Evolutionary conservation across 2,113 vertebrate species (phyloP).

Genomic region (Saimiri boliviensis): DNA sequence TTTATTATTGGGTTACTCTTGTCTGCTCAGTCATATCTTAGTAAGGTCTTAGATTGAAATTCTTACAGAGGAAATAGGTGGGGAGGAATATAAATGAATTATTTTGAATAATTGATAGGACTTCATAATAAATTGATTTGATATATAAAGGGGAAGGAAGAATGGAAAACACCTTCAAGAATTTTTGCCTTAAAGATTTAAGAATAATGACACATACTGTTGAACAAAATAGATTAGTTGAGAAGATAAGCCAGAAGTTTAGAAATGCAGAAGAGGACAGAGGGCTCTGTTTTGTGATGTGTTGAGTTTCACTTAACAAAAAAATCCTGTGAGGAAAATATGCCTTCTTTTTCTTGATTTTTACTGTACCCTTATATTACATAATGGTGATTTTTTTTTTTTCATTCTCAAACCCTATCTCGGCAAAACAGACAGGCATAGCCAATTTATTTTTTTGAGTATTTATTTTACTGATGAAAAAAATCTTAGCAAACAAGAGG

Average conservation of each 20-base stretch:
- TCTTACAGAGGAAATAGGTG: background rate
- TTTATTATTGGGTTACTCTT: background rate
- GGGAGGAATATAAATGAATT: background rate
- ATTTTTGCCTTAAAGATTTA: background rate
- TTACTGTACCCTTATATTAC: background rate
- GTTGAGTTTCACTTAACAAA: background rate
- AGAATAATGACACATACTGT: background rate
- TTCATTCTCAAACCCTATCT: background rate
- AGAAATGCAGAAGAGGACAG: background rate
- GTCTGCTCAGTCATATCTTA: background rate
- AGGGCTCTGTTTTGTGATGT: background rate
- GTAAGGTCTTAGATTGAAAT: background rate
- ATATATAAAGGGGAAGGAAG: constrained; percentile 9
- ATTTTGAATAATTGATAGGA: constrained; percentile 58
- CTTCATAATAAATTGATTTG: constrained; percentile 30
- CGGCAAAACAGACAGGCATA: background rate
- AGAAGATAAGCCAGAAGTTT: background rate
- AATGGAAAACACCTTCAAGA: background rate
- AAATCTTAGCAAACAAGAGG: background rate
- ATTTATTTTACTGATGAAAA: constrained; percentile 11
- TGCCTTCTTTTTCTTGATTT: background rate
- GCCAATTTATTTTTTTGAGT: background rate
- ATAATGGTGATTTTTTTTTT: background rate
- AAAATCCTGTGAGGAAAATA: background rate
- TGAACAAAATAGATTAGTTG: background rate